A percentile compares a stretch with the other conserved stretches of the same genome.
Evolutionary conservation across 2,888 invertebrate genomes (phyloP).

Genomic region (Sabatieria punctata): DNA sequence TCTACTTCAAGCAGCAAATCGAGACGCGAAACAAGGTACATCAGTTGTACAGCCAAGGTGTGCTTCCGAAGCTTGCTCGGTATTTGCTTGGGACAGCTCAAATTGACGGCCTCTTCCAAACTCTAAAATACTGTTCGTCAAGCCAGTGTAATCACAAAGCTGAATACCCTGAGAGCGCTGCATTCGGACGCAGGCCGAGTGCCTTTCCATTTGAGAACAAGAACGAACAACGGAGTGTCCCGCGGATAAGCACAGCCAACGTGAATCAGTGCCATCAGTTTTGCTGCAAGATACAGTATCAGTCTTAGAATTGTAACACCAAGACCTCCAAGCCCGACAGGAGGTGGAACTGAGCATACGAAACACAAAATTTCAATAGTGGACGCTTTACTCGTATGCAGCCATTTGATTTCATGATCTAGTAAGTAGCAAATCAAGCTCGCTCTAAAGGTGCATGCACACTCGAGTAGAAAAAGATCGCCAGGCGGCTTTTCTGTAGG

Average conservation of each 20-base stretch:
- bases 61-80: background rate
- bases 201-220: background rate
- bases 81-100: background rate
- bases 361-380: too few species aligned
- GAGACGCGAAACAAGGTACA: constrained; percentile 1
- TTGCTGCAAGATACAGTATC: too few species aligned
- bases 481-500: too few species aligned
- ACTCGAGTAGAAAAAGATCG: too few species aligned
- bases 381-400: too few species aligned
- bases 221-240: constrained; percentile 46
- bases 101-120: constrained; percentile 1
- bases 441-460: too few species aligned
- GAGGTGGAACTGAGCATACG: too few species aligned
- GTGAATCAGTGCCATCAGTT: constrained; percentile 55
- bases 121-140: background rate
- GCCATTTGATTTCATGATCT: too few species aligned
- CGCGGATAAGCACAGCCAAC: constrained; percentile 66
- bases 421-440: too few species aligned
- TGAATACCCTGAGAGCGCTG: background rate
- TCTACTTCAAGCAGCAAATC: constrained; percentile 4
- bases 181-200: background rate
- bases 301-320: too few species aligned
- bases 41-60: background rate
- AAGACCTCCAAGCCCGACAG: too few species aligned
- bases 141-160: too few species aligned